Evolutionary conservation across 1,140 invertebrate species (phyloP), one percentile per base, ranked within the genome.

Genomic region (Spodoptera frugiperda): DNA sequence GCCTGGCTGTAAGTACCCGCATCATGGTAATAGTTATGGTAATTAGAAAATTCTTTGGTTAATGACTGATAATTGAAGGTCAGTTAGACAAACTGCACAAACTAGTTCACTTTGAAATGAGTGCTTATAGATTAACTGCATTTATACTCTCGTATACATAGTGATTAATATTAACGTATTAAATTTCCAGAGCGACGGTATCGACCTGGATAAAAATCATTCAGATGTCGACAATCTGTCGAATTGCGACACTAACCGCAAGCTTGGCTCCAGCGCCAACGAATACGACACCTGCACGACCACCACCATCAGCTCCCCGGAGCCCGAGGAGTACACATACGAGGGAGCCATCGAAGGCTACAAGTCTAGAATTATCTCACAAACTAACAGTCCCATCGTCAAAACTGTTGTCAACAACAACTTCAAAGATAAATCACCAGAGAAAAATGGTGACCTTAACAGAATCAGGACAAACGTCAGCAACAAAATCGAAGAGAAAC

Each of bases 271-370:
- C 53, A 94, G 93, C 80, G 91, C 92, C 74, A 94, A 94, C 86
- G 95, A 95, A 85, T 96, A 96, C 85, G 95, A 96, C 81, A 95
- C 95, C 10, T 95, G 95, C 39, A 95, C 95, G 25, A 95, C 95
- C 25, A 95, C 95, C 59, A 96, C 95, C 1, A 94, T 95, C 67
- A 96, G 95, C 83, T 96, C 95, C 15, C 95, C 95, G 1, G 95
- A 96, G 82, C 95, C 95, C 3, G 96, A 97, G 78, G 97, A 98
- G 86, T 98, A 98, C 89, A 98, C 97, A 0, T 98, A 97, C 88
- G 97, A 98, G 89, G 96, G 97, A 79, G 97, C 97, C 76, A 98
- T 98, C 78, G 97, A 97, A 83, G 96, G 96, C 77, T 98, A 98
- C 87, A 97, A 97, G 73, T 97, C 96, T 76, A 96, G 95, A 84